phyloP scores from a whole-genome alignment of 2,797 vertebrate species.

The Ispidina picta region DNA sequence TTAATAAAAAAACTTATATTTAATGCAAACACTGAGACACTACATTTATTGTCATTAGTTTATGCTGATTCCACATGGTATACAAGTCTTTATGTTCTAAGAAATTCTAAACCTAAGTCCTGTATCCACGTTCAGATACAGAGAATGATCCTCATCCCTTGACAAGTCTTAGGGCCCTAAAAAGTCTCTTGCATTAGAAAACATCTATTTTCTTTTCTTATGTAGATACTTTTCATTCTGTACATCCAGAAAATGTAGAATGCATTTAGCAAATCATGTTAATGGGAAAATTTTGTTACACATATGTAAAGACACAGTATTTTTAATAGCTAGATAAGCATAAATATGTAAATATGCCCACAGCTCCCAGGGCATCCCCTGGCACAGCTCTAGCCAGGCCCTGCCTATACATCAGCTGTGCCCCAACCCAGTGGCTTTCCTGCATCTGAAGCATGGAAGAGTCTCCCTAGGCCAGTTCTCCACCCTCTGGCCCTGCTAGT shows the following conservation, averaged over 20 bases:
- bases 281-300: neutral
- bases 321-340: neutral
- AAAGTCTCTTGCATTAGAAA: neutral
- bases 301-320: neutral
- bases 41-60: neutral
- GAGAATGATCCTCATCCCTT: neutral
- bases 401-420: conserved; percentile 25
- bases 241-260: neutral
- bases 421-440: conserved; percentile 43
- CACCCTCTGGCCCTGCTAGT: neutral
- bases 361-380: neutral
- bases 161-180: neutral
- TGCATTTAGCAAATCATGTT: neutral
- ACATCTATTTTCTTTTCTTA: neutral
- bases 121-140: neutral
- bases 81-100: neutral
- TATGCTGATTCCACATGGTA: neutral
- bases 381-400: neutral
- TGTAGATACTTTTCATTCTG: neutral
- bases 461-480: neutral
- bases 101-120: neutral
- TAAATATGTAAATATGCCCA: neutral
- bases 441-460: neutral
- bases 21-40: neutral
- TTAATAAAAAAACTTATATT: neutral